These are phyloP conservation scores for Myotis findleyi DNA, from an alignment of 2,797 vertebrate species.

Conservation along the genomic window DNA sequence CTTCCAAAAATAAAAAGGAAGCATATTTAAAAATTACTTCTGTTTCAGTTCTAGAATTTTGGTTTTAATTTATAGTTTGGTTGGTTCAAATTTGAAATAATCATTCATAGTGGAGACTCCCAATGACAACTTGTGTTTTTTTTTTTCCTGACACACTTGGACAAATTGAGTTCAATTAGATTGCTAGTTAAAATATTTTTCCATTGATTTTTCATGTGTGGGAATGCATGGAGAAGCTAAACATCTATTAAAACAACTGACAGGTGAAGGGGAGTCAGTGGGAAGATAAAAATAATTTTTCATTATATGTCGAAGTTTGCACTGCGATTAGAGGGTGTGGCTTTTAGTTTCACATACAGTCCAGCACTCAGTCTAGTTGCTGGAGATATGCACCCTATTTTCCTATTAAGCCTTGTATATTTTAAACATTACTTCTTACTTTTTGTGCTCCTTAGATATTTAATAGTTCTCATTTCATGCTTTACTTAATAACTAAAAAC, in stretches of 20 bases:
- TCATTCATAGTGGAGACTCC: background rate
- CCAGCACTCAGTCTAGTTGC: background rate
- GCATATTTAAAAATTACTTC: background rate
- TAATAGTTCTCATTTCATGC: background rate
- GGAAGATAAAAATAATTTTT: background rate
- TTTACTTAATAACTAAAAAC: conserved; percentile 7
- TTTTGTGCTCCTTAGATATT: background rate
- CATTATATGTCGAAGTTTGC: background rate
- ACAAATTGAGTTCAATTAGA: background rate
- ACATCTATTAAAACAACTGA: conserved; percentile 2
- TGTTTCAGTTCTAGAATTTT: background rate
- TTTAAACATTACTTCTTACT: background rate
- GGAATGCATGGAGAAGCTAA: background rate
- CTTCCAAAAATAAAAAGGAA: background rate
- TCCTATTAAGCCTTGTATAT: background rate
- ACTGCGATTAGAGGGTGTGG: background rate
- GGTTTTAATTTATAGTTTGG: conserved; percentile 20
- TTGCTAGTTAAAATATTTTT: conserved; percentile 34
- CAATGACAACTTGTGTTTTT: background rate
- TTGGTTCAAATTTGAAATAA: conserved; percentile 29
- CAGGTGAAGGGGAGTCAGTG: background rate
- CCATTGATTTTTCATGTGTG: background rate
- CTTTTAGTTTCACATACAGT: background rate
- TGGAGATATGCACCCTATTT: background rate
- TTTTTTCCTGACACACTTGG: background rate